Base-by-base conservation (phyloP, 2,888 invertebrate genomes). In the Sinopyrophorus schimmeli region DNA sequence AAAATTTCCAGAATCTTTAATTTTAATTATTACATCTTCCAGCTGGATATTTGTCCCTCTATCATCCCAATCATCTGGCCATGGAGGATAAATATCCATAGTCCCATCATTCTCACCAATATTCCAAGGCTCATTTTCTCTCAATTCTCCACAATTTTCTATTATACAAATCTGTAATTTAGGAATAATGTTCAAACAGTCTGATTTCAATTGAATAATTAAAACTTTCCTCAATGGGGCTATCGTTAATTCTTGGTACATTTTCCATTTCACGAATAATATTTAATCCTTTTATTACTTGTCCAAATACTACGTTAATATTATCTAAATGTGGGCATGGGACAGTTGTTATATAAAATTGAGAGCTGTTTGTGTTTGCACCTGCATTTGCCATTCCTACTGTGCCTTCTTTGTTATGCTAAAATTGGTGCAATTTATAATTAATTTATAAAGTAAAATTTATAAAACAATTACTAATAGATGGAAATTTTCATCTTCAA, bases 401-500 rank as follows among this genome's bases (percentile, higher is more conserved):
- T 1, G 81, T 77, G 2, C 89, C 89, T 32, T 76, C 77, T 1
- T 76, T 71, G 23, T 82, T 80, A 78, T 90, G 77, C 63, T 72
- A 60, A 27, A 63, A 65, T 14, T 15, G 3, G 28, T 34, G 4
- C 7, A 1, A 24, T 7, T 11, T 21, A 20, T 7, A 5, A 16
- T 16, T 3, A 32, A 2, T 2, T 39, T 18, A 20, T 5, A 9
- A 23, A 35, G 7, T 47, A 37, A 48, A 32, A 37, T 30, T 16
- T 24, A 17, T 52, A 14, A 50, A 40, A 38, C 34, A 44, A 26
- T n/a, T 69, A 85, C 84, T 69, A 69, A 75, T 53, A 88, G 67
- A 42, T 70, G 73, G 66, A 93, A 92, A 71, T 88, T 89, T 76
- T 98, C 97, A 79, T 96, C 95, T 59, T 89, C 85, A 72, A 97